These are phyloP conservation scores for Emmelina monodactyla DNA, from an alignment of 2,888 invertebrate genomes.

Conservation along the genomic window DNA sequence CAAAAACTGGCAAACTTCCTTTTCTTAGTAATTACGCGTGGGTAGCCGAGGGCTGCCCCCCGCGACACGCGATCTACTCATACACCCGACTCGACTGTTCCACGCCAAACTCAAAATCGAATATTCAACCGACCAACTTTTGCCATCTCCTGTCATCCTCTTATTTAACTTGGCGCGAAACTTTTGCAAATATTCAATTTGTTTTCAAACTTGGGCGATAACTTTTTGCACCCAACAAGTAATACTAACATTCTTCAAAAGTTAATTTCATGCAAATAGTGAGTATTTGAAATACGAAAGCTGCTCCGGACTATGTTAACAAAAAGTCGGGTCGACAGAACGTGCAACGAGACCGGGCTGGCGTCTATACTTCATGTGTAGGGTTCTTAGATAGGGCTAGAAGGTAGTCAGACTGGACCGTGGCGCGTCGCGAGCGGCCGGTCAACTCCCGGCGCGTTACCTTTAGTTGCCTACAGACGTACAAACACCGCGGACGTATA, in stretches of 20 bases:
- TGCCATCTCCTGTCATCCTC: slow-evolving; percentile 21
- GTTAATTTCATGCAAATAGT: too few species aligned
- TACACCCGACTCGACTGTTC: slow-evolving; percentile 19
- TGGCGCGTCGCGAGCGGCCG: neutral
- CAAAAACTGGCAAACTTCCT: slow-evolving; percentile 50
- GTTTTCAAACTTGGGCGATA: too few species aligned
- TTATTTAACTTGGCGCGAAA: too few species aligned
- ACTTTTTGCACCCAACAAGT: too few species aligned
- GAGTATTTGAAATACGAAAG: slow-evolving; percentile 16
- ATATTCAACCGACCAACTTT: slow-evolving; percentile 25
- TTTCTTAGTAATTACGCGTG: slow-evolving; percentile 50
- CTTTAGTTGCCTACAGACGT: neutral
- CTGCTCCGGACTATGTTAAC: slow-evolving; percentile 39
- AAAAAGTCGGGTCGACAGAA: slow-evolving; percentile 46
- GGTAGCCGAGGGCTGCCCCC: slow-evolving; percentile 31
- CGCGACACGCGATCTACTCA: slow-evolving; percentile 42
- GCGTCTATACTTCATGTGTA: slow-evolving; percentile 16
- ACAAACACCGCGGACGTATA: neutral
- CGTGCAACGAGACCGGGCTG: slow-evolving; percentile 34
- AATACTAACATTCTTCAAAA: too few species aligned
- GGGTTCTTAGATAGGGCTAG: slow-evolving; percentile 9
- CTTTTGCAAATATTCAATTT: too few species aligned
- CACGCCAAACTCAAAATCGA: slow-evolving; percentile 20
- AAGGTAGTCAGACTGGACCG: neutral
- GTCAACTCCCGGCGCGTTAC: neutral